Conservation (phyloP, 2,888 invertebrate species). For the Caprella mutica region DNA sequence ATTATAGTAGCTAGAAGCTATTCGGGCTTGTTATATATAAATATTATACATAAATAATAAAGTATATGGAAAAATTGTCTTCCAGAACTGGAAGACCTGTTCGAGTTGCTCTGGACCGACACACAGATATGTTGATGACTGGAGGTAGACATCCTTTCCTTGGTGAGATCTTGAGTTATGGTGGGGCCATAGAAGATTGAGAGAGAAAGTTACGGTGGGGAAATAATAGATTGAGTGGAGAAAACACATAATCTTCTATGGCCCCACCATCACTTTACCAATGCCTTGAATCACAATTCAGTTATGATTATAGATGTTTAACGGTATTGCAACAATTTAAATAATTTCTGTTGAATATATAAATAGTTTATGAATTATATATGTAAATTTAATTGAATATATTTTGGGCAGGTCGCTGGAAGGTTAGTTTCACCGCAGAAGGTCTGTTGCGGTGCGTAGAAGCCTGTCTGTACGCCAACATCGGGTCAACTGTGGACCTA, state of each 20-base stretch:
- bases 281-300: conserved; percentile 64
- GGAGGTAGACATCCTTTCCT: conserved; percentile 84
- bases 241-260: too few species aligned
- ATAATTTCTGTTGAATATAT: too few species aligned
- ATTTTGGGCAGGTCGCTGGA: too few species aligned
- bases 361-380: too few species aligned
- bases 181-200: too few species aligned
- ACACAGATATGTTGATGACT: conserved; percentile 83
- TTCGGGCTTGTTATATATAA: background rate
- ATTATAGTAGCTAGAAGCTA: background rate
- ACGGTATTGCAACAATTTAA: too few species aligned
- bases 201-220: too few species aligned
- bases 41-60: background rate
- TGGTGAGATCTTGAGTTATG: too few species aligned
- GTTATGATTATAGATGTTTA: conserved; percentile 35
- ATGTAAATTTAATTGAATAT: too few species aligned
- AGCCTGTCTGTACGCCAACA: conserved; percentile 65
- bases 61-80: too few species aligned
- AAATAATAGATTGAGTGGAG: too few species aligned
- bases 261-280: too few species aligned
- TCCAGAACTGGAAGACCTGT: conserved; percentile 63
- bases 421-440: conserved; percentile 61
- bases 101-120: conserved; percentile 76
- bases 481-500: conserved; percentile 69
- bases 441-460: conserved; percentile 65